Evolutionary conservation across 2,113 vertebrate species (phyloP).

Genomic region (Hippocampus zosterae): DNA sequence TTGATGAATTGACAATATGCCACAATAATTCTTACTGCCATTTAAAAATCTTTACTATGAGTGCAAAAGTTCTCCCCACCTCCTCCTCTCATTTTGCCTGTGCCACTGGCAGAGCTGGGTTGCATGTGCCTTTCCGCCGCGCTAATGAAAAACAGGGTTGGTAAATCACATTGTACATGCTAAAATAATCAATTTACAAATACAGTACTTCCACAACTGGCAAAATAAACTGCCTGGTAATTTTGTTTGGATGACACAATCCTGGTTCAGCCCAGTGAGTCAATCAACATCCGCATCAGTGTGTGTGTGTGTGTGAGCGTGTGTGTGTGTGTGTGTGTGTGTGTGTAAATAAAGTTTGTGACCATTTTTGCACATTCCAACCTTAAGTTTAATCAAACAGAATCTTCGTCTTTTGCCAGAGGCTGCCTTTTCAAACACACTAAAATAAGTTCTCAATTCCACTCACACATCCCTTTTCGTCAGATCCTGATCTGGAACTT

Average conservation of each 20-base stretch:
- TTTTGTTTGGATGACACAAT: not conserved
- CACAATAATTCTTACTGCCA: not conserved
- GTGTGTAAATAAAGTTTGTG: not conserved
- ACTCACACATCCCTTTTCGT: constrained; percentile 1
- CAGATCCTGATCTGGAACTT: constrained; percentile 99
- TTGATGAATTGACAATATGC: not conserved
- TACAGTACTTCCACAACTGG: too few species aligned
- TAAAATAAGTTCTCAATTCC: not conserved
- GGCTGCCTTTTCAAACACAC: not conserved
- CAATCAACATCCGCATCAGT: not conserved
- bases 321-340: too few species aligned
- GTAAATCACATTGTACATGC: not conserved
- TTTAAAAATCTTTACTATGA: too few species aligned
- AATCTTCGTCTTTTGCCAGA: not conserved
- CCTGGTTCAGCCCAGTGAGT: not conserved
- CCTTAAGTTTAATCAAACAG: not conserved
- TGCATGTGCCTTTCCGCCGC: too few species aligned
- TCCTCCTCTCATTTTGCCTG: too few species aligned
- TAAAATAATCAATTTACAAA: not conserved
- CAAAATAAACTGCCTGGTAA: too few species aligned
- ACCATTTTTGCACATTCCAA: not conserved
- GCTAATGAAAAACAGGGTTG: not conserved
- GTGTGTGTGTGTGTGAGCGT: too few species aligned
- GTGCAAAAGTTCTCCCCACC: too few species aligned
- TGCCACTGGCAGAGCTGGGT: too few species aligned